Evolutionary conservation across 2,113 vertebrate species (phyloP), one percentile per base, ranked within the genome.

Genomic region (Pteronura brasiliensis): DNA sequence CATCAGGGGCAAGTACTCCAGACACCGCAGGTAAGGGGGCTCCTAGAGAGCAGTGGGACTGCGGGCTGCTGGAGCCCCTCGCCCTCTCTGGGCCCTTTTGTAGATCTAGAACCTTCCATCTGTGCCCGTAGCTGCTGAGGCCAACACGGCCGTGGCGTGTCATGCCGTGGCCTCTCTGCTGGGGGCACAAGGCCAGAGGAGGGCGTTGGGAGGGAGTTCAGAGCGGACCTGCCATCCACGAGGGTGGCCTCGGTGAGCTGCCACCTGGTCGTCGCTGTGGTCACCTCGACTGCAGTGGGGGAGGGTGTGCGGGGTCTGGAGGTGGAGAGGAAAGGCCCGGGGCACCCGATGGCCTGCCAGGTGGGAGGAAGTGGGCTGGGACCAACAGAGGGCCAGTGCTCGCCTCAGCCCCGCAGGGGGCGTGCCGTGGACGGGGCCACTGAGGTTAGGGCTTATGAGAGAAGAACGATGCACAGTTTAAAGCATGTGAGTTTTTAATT

Each of bases 1-100:
- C 94, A 99, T 99, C 98, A 99, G 99, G 98, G 99, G 99, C 97
- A 99, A 99, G 99, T 99, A 99, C 96, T 99, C 99, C 96, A 99
- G 99, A 96, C 99, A 99, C 98, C 99, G 99, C 98, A 99, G 99
- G 99, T 99, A 99, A 99, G 98, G 89, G 55, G 42, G 5, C 14
- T 57, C 44, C 72, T 12, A 42, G 76, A 77, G 88, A 81, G 44
- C 34, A 12, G 1, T 63, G 27, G 67, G 57, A 25, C 67, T 76
- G 29, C 27, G 67, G 9, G 59, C 0, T 31, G 20, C 17, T 13
- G 88, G 52, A 76, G 47, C 27, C n/a, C 65, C 80, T 74, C 34
- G 31, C 15, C 31, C 14, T 6, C 17, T 39, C 49, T n/a, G 71
- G 5, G 4, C 17, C 63, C 21, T 83, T 87, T 14, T 2, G 14